Conservation (phyloP, 2,888 invertebrate genomes). For the Melieria picta region DNA sequence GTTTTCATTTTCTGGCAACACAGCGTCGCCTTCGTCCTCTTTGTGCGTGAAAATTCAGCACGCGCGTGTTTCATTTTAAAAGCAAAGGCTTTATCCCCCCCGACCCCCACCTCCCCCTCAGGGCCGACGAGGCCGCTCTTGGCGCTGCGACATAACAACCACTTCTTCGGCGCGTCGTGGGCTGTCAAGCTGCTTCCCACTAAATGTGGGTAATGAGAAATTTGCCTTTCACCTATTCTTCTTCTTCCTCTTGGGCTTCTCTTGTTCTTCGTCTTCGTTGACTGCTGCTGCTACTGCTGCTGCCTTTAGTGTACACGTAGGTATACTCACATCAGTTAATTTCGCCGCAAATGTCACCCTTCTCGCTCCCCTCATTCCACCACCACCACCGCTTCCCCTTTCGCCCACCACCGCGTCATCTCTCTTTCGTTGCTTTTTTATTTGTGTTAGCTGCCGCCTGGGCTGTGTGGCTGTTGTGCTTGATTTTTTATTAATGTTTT, state of each 20-base stretch:
- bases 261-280: not conserved
- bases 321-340: slow-evolving; percentile 20
- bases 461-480: not conserved
- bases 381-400: not conserved
- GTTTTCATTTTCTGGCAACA: not conserved
- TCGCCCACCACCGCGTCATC: too few species aligned
- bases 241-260: not conserved
- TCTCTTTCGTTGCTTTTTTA: too few species aligned
- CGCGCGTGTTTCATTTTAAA: slow-evolving; percentile 13
- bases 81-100: slow-evolving; percentile 15
- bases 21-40: not conserved
- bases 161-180: too few species aligned
- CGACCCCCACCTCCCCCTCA: not conserved
- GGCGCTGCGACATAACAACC: too few species aligned
- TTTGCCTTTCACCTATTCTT: not conserved
- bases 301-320: not conserved
- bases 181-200: not conserved
- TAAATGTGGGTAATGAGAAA: slow-evolving; percentile 6
- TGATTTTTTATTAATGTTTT: slow-evolving; percentile 4
- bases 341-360: slow-evolving; percentile 14
- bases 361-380: not conserved
- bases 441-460: too few species aligned
- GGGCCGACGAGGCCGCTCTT: too few species aligned
- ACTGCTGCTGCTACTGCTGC: not conserved
- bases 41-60: not conserved